A percentile compares a stretch with the other conserved stretches of the same genome.
phyloP scores from a whole-genome alignment of 92 coral and sea anemone genomes.

The Phenganax marumi region DNA sequence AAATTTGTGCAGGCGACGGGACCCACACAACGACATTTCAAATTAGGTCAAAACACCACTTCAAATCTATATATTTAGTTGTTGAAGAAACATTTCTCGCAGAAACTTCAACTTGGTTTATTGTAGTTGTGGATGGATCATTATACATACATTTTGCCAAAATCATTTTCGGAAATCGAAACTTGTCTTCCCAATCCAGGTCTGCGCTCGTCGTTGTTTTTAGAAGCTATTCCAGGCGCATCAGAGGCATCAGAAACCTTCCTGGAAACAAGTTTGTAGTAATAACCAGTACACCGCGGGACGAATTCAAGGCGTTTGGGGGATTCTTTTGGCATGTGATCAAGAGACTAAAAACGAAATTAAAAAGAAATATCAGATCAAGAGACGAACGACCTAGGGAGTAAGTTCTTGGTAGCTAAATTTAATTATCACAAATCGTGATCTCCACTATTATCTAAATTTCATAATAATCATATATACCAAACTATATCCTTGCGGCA shows the following conservation, averaged over 20 bases:
- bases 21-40: no score
- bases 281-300: neutral
- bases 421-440: no score
- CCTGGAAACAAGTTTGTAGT: slow-evolving; percentile 20
- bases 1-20: no score
- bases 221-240: neutral
- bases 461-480: no score
- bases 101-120: neutral
- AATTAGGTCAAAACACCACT: no score
- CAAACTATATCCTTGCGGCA: no score
- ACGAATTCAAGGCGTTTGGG: slow-evolving; percentile 28
- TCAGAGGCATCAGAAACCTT: neutral
- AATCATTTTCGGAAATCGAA: slow-evolving; percentile 22
- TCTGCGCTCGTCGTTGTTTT: neutral
- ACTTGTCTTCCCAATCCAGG: slow-evolving; percentile 1
- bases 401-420: no score
- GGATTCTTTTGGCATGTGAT: slow-evolving; percentile 27
- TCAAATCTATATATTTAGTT: no score
- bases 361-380: neutral
- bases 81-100: neutral
- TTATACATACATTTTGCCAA: slow-evolving; percentile 25
- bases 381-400: neutral
- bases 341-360: slow-evolving; percentile 23
- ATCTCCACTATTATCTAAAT: no score
- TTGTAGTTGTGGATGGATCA: neutral